Percentiles rank a stretch among this genome's conserved stretches.
phyloP scores from a whole-genome alignment of 2,113 vertebrate genomes.

The Xenus cinereus region DNA sequence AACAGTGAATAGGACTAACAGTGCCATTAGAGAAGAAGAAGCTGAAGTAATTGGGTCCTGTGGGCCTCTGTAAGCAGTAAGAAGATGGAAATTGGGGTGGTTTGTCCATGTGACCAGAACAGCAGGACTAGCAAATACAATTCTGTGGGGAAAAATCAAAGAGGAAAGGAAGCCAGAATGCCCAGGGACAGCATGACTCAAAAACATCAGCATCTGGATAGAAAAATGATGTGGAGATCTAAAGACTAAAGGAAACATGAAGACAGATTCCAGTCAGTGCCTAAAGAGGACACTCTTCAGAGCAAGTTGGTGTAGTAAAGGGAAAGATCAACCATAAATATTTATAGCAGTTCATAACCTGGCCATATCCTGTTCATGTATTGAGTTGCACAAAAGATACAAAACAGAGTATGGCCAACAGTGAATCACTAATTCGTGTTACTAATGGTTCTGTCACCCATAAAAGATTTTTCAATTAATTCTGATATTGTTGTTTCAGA shows the following conservation, averaged over 20 bases:
- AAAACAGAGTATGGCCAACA: background rate
- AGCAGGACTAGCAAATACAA: background rate
- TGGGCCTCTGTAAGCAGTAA: constrained; percentile 29
- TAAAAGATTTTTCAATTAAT: background rate
- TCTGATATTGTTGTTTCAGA: background rate
- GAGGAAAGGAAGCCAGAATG: background rate
- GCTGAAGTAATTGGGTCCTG: constrained; percentile 58
- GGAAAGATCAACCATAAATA: background rate
- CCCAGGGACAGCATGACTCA: background rate
- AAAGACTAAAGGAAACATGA: background rate
- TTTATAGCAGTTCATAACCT: background rate
- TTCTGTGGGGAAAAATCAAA: constrained; percentile 15
- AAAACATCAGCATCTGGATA: background rate
- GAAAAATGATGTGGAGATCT: background rate
- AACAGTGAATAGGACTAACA: constrained; percentile 21
- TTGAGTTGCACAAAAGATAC: background rate
- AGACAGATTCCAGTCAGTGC: background rate
- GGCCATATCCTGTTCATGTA: background rate
- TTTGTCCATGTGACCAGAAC: constrained; percentile 7
- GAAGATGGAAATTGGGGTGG: constrained; percentile 22
- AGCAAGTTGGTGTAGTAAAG: background rate
- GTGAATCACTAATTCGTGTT: background rate
- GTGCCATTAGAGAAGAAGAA: constrained; percentile 40
- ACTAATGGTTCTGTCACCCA: background rate
- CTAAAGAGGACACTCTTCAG: background rate